Evolutionary conservation across 2,888 invertebrate genomes (phyloP).

Genomic region (Hartigia nigra): DNA sequence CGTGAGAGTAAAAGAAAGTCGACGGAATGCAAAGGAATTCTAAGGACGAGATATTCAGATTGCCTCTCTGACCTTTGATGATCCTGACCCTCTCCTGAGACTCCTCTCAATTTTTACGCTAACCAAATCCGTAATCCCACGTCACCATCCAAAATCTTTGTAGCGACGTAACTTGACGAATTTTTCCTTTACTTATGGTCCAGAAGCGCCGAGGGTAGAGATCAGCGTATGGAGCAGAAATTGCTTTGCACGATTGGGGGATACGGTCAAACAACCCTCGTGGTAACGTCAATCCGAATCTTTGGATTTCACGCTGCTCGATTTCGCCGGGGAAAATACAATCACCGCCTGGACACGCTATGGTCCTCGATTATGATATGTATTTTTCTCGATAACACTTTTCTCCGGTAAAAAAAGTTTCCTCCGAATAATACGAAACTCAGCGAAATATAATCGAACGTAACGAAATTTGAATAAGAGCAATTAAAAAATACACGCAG

Average conservation of each 20-base stretch:
- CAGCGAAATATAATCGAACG: too few species aligned
- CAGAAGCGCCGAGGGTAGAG: not conserved
- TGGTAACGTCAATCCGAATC: conserved; percentile 15
- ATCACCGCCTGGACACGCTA: too few species aligned
- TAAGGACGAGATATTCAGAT: conserved; percentile 22
- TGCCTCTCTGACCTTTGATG: conserved; percentile 29
- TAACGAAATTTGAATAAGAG: too few species aligned
- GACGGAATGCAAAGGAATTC: conserved; percentile 17
- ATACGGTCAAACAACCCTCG: conserved; percentile 12
- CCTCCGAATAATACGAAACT: too few species aligned
- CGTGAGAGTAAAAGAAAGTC: not conserved
- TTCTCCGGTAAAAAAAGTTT: too few species aligned
- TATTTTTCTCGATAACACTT: too few species aligned
- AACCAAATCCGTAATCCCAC: conserved; percentile 27
- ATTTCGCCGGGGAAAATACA: too few species aligned
- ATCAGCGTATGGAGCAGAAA: not conserved
- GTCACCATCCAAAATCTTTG: conserved; percentile 19
- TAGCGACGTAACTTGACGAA: not conserved
- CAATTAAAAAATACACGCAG: too few species aligned
- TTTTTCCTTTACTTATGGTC: not conserved
- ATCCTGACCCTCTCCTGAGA: conserved; percentile 14
- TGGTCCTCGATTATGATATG: too few species aligned
- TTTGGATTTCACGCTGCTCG: conserved; percentile 14
- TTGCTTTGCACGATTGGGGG: conserved; percentile 6
- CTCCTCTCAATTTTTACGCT: conserved; percentile 32